phyloP scores from a whole-genome alignment of 2,888 invertebrate species.

The Rhorus exstirpatorius region DNA sequence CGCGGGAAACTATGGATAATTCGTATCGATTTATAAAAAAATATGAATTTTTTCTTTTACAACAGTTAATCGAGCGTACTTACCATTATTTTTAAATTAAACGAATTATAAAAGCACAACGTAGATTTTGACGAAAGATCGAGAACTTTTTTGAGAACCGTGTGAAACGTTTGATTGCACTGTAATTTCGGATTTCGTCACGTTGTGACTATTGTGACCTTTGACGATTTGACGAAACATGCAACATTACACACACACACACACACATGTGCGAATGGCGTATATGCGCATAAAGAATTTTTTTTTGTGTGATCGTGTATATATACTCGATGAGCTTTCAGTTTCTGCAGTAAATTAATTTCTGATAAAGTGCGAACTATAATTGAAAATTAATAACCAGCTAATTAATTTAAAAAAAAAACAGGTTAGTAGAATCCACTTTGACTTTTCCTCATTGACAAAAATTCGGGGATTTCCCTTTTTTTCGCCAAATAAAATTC shows the following conservation, averaged over 20 bases:
- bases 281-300: background rate
- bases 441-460: background rate
- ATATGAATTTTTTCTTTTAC: background rate
- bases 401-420: background rate
- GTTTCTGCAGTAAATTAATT: no score
- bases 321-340: no score
- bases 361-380: no score
- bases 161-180: no score
- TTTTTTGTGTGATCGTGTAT: background rate
- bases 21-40: background rate
- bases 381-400: background rate
- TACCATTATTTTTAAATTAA: constrained; percentile 42
- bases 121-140: constrained; percentile 30
- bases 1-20: constrained; percentile 19
- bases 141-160: background rate
- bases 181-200: constrained; percentile 37
- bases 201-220: constrained; percentile 9
- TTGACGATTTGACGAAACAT: background rate
- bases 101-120: constrained; percentile 8
- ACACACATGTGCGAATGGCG: background rate
- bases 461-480: constrained; percentile 44
- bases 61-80: background rate
- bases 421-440: background rate
- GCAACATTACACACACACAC: background rate
- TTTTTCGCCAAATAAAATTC: constrained; percentile 21